Base-by-base conservation (phyloP, 2,888 invertebrate species). In the Zaprionus obscuricornis region DNA sequence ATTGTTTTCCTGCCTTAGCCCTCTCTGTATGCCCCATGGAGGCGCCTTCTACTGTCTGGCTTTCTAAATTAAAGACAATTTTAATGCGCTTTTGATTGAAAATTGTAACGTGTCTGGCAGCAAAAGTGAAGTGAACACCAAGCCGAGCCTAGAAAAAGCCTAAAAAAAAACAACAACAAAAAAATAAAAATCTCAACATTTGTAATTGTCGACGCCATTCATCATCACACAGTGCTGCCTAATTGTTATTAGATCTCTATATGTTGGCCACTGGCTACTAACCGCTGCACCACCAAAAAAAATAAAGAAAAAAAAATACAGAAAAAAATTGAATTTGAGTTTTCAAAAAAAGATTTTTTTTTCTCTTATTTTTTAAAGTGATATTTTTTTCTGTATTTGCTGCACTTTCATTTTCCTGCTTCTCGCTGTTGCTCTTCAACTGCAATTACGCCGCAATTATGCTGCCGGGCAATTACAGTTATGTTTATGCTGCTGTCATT, bases 341-440 rank as follows among this genome's bases (percentile, higher is more conserved):
- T 63, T 42, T 42, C n/a, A 7, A 29, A 46, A 52, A 46, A 3
- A 18, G 39, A 49, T 40, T 47, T 49, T 10, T 37, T 20, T 37
- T 22, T 10, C 6, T 37, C 13, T 37, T 37, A n/a, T 40, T 40
- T 24, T 40, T 13, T 39, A 13, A 14, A 10, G 18, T 11, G 10
- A 31, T 42, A 20, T 36, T 52, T 51, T 34, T 26, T 24, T 45
- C 31, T 22, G 70, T 40, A 60, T 75, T 78, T 57, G 79, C 50
- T 85, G 83, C 79, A 78, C 78, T 78, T 85, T 85, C 78, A 75
- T 85, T 78, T 78, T 78, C 79, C 58, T n/a, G 54, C 70, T 54
- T 65, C 31, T 37, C 55, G 47, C 27, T 37, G 50, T n/a, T n/a
- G 8, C 39, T 37, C 24, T 36, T 60, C 45, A 17, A 29, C 77